Conservation (phyloP, 2,113 vertebrate genomes). For the Hypocryptadius cinnamomeus region DNA sequence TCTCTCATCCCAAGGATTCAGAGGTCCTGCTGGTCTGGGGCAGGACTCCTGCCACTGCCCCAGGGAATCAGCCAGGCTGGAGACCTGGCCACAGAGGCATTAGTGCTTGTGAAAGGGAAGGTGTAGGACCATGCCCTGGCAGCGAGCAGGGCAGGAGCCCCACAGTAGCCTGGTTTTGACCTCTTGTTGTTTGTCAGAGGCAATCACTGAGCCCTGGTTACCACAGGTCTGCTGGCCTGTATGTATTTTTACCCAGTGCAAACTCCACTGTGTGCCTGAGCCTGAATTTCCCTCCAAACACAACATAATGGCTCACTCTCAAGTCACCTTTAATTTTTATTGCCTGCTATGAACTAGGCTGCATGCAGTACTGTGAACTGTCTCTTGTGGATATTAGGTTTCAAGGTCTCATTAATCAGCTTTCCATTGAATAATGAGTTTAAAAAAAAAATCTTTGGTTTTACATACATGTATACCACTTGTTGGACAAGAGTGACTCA, state of each 20-base stretch:
- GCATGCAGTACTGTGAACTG: not conserved
- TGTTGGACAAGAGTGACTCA: not conserved
- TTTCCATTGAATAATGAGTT: not conserved
- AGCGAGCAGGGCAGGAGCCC: not conserved
- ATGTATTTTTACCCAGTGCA: not conserved
- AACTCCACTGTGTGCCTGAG: not conserved
- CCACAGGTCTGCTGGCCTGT: not conserved
- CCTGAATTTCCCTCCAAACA: not conserved
- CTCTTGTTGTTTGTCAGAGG: not conserved
- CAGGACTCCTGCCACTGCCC: not conserved
- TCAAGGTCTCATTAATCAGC: not conserved
- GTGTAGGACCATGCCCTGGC: not conserved
- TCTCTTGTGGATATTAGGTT: not conserved
- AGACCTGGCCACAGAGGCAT: fast-evolving
- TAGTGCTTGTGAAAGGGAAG: not conserved
- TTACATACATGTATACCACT: not conserved
- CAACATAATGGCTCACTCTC: not conserved
- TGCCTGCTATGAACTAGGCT: not conserved
- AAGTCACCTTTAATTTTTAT: not conserved
- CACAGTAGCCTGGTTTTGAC: not conserved
- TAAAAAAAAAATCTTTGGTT: not conserved
- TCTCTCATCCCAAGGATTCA: not conserved
- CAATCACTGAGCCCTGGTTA: not conserved
- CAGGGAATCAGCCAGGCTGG: not conserved
- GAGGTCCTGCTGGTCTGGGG: not conserved